Conservation (phyloP, 2,113 vertebrate species). For the Sinocyclocheilus anshuiensis region DNA sequence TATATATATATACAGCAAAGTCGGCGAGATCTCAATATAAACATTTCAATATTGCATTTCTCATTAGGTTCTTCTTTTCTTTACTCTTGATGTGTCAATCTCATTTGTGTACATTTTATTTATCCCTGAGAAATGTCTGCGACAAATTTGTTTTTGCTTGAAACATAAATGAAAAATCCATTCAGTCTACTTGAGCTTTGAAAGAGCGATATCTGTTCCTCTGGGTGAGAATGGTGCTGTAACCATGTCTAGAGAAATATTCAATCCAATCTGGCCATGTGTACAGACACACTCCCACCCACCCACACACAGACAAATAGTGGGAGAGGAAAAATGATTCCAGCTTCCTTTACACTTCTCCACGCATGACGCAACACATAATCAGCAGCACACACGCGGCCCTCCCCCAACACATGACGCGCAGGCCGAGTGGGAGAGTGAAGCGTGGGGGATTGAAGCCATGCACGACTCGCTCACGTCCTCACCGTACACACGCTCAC, state of each 20-base stretch:
- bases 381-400: slow-evolving; percentile 62
- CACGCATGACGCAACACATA: slow-evolving; percentile 70
- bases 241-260: slow-evolving; percentile 4
- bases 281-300: slow-evolving; percentile 26
- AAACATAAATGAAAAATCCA: not conserved
- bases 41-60: too few species aligned
- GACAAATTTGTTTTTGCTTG: not conserved
- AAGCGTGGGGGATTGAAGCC: slow-evolving; percentile 46
- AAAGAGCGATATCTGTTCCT: not conserved
- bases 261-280: slow-evolving; percentile 26
- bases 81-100: not conserved
- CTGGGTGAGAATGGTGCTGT: slow-evolving; percentile 4
- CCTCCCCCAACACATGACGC: slow-evolving; percentile 62
- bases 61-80: not conserved
- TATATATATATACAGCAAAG: not conserved
- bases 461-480: slow-evolving; percentile 51
- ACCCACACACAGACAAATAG: not conserved
- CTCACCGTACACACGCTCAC: slow-evolving; percentile 14
- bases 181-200: not conserved
- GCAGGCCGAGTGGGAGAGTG: slow-evolving; percentile 57
- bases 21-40: not conserved
- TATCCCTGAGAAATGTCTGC: not conserved
- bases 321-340: slow-evolving; percentile 57
- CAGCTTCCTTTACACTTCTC: slow-evolving; percentile 68
- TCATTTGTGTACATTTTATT: not conserved